A percentile compares a stretch with the other conserved stretches of the same genome.
phyloP scores from a whole-genome alignment of 2,797 vertebrate genomes.

The Sebastes iracundus region DNA sequence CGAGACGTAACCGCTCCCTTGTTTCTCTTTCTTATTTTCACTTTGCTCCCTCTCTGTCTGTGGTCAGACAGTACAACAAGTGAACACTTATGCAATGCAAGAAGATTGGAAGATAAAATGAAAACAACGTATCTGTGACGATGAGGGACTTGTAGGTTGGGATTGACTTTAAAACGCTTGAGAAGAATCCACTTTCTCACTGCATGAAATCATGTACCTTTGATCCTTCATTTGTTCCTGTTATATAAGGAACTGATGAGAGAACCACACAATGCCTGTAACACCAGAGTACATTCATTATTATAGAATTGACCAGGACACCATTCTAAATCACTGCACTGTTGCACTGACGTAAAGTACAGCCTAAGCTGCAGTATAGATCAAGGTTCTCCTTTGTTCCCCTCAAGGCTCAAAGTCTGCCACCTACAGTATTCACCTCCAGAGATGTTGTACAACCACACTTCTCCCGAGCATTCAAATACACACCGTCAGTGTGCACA shows the following conservation, averaged over 20 bases:
- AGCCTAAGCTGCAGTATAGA: background rate
- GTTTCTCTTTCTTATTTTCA: conserved; percentile 29
- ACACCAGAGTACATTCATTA: background rate
- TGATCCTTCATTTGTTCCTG: background rate
- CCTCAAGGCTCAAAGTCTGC: conserved; percentile 15
- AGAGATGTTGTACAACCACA: background rate
- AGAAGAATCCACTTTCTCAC: background rate
- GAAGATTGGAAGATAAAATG: background rate
- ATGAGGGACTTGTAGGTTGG: background rate
- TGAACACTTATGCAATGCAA: background rate
- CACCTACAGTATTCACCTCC: background rate
- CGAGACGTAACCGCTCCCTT: conserved; percentile 11
- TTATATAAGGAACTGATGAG: background rate
- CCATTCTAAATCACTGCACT: background rate
- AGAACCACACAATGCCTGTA: background rate
- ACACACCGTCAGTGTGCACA: background rate
- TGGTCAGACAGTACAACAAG: conserved; percentile 2
- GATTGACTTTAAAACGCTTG: background rate
- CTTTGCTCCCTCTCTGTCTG: background rate
- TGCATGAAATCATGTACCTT: background rate
- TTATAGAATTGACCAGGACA: background rate
- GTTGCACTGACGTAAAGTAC: background rate
- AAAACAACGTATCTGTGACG: background rate
- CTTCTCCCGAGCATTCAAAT: background rate
- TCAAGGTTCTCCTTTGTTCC: conserved; percentile 13